Percentiles rank a stretch among this genome's conserved stretches.
phyloP scores from a whole-genome alignment of 2,888 invertebrate genomes.

The Drosophila kanekoi region DNA sequence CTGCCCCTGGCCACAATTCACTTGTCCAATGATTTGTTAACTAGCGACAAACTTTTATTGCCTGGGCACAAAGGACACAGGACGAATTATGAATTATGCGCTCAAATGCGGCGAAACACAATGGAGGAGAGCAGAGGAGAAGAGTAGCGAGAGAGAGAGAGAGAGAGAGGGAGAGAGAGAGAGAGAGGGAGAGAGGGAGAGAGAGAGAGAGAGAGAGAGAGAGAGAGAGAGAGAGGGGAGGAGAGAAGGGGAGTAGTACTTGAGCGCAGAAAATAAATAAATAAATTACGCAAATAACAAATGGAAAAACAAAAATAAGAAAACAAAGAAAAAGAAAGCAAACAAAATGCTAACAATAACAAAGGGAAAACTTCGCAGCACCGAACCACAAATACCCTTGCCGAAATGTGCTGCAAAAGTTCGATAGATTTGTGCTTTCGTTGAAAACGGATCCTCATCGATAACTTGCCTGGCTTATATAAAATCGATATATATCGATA shows the following conservation, averaged over 20 bases:
- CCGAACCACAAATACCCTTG: conserved; percentile 3
- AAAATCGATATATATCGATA: too few species aligned
- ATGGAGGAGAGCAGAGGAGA: conserved; percentile 2
- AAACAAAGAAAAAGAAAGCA: conserved; percentile 12
- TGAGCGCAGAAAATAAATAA: conserved; percentile 56
- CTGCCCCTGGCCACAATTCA: conserved; percentile 23
- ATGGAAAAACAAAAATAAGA: conserved; percentile 33
- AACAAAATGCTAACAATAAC: conserved; percentile 40
- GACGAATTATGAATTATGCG: conserved; percentile 74
- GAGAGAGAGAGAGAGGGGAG: too few species aligned
- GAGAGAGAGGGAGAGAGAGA: conserved; percentile 1
- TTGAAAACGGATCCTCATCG: too few species aligned
- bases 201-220: too few species aligned
- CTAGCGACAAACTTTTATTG: conserved; percentile 76
- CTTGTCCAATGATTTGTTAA: conserved; percentile 72
- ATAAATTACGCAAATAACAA: conserved; percentile 68
- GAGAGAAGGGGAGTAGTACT: conserved; percentile 27
- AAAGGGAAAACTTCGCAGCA: not conserved
- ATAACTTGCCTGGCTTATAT: too few species aligned
- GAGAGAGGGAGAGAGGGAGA: not conserved
- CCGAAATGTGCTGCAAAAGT: too few species aligned
- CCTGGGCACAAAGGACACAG: conserved; percentile 23
- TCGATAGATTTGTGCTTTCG: too few species aligned
- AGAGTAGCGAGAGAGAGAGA: too few species aligned
- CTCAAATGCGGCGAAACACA: conserved; percentile 42